These are phyloP conservation scores for Apocheima hispidaria DNA, from an alignment of 2,888 invertebrate species.

Conservation along the genomic window DNA sequence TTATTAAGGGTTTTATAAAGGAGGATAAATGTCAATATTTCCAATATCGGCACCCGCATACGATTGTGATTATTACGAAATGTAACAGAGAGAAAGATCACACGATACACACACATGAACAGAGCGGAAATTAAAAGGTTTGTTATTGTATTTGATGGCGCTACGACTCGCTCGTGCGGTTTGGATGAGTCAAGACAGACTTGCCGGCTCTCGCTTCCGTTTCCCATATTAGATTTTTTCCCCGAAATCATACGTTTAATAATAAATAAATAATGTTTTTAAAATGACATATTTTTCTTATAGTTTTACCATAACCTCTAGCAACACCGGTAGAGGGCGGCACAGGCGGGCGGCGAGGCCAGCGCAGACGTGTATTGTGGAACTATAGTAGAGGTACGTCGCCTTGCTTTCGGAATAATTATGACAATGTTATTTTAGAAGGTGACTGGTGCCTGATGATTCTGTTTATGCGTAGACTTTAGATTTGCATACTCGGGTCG, in stretches of 20 bases:
- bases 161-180: neutral
- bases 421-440: neutral
- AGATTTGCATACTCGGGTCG: neutral
- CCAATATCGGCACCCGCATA: neutral
- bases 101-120: neutral
- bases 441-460: neutral
- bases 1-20: neutral
- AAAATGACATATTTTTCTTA: no score
- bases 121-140: slow-evolving; percentile 12
- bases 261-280: no score
- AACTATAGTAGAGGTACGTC: neutral
- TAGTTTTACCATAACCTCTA: no score
- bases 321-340: no score
- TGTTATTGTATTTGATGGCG: neutral
- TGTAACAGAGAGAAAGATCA: neutral
- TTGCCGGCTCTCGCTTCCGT: no score
- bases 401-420: neutral
- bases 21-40: slow-evolving; percentile 2
- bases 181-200: neutral
- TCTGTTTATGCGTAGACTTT: no score
- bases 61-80: neutral
- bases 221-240: no score
- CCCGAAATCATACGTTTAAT: no score
- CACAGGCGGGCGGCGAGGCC: neutral
- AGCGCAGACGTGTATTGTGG: neutral